Evolutionary conservation across 2,797 vertebrate species (phyloP).

Genomic region (Tympanoctomys barrerae): DNA sequence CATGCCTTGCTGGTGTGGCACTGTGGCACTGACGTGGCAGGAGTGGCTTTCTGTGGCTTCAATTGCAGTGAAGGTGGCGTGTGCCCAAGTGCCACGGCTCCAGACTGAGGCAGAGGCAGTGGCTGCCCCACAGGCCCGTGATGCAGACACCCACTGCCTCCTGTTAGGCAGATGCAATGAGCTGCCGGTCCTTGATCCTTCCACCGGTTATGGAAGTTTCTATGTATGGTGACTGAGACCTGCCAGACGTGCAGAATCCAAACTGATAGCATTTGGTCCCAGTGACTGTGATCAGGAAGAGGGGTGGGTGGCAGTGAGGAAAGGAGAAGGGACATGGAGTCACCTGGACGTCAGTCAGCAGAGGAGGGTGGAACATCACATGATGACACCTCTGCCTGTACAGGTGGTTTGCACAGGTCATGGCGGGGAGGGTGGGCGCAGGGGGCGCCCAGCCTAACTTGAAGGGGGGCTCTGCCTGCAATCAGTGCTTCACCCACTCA

Average conservation of each 20-base stretch:
- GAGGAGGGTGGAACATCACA: neutral
- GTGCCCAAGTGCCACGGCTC: neutral
- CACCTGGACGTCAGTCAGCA: neutral
- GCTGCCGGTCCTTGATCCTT: neutral
- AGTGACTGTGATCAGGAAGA: slow-evolving; percentile 9
- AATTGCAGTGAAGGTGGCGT: neutral
- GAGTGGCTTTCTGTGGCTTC: neutral
- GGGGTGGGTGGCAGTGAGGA: neutral
- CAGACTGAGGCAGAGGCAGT: no score
- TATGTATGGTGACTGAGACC: neutral
- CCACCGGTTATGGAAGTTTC: neutral
- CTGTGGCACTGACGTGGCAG: neutral
- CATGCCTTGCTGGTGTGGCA: neutral
- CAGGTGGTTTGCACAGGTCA: neutral
- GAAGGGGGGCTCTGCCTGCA: neutral
- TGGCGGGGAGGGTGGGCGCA: neutral
- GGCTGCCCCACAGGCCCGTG: neutral
- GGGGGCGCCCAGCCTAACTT: neutral
- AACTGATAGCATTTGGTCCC: neutral
- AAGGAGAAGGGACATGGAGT: neutral
- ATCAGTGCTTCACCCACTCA: neutral
- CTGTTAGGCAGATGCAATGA: neutral
- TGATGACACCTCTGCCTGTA: neutral
- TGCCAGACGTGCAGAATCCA: neutral
- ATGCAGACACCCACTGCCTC: neutral